Evolutionary conservation across 2,888 invertebrate species (phyloP), one percentile per base, ranked within the genome.

Genomic region (Caenorhabditis afra): DNA sequence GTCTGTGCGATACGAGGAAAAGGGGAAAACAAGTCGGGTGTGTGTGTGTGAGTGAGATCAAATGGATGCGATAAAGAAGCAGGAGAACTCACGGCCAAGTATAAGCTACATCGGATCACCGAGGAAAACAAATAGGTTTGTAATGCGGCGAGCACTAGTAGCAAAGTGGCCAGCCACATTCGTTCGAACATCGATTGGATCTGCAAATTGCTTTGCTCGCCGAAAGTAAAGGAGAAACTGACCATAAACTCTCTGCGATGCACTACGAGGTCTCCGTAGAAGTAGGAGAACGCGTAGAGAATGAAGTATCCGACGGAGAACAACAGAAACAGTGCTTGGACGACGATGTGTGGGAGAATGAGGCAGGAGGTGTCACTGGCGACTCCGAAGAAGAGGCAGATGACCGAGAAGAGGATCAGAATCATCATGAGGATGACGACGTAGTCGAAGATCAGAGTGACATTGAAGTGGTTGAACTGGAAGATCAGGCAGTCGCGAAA

Each of bases 281-380:
- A 87, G 74, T 88, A 88, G 8, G 85, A 84, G 84, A 87, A 88
- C 0, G 88, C 88, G 64, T 88, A 87, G 35, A 88, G 79, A 11
- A 87, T 44, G 57, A 88, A 88, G 59, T 88, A 88, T 10, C 85
- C 87, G 20, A 87, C 39, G 12, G 88, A 88, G 76, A 82, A 85
- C 45, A 88, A 62, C 0, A 88, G 81, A 41, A 86, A 86, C 20
- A 88, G 65, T 10, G 78, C 84, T 68, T 88, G 88, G 10, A 88
- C 81, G 57, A 86, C 78, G 20, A 88, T 77, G 71, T 88, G 88
- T 1, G 88, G 88, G 12, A 88, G 73, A 53, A 88, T 81, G 3
- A 87, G 81, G 47, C 83, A 81, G 14, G 88, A 86, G 1, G 83
- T 81, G 35, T 83, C 85, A 39, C 86, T 83, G 62, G 81, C 68